Evolutionary conservation across 1,140 invertebrate genomes (phyloP), one percentile per base, ranked within the genome.

Genomic region (Papilio helenus): DNA sequence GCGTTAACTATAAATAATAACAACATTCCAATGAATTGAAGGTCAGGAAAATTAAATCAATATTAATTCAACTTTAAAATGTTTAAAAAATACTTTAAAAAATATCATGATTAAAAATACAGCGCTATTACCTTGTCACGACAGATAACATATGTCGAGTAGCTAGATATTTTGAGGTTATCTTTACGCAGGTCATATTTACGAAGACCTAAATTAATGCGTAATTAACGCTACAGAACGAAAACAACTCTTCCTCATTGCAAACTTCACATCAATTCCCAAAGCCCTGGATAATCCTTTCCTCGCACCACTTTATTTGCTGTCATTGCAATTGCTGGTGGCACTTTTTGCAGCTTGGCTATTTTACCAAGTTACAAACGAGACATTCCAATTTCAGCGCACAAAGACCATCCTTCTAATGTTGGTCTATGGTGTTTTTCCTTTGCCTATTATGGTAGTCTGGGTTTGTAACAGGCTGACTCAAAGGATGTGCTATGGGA

Each of bases 71-170:
- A 65, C 14, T 65, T 65, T 16, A 65, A 29, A 65, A 29, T 65
- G 12, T 29, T 61, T 14, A 65, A 29, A 65, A 55, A 55, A 55
- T 55, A 55, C 16, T 49, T 20, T 29, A 65, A 65, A 61, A 65
- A 29, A 14, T 4, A 65, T 65, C 1, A 8, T 26, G 58, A 65
- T 65, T 65, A 29, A 29, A 65, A 65, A 29, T 65, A 65, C 61
- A 65, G 26, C 61, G 61, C 61, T 65, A 65, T 65, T 65, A 65
- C 61, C 61, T 65, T 65, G 61, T 65, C 61, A 65, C 14, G 61
- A 65, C 29, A 65, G 61, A 65, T 65, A 65, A 61, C 58, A 61
- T 29, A 26, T 65, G 61, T 65, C 23, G 26, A 65, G 61, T 65
- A 65, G 61, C 61, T 29, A 65, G 23, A 29, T 23, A 61, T 61